Conservation (phyloP, 2,113 vertebrate genomes). For the Leucosticte australis region DNA sequence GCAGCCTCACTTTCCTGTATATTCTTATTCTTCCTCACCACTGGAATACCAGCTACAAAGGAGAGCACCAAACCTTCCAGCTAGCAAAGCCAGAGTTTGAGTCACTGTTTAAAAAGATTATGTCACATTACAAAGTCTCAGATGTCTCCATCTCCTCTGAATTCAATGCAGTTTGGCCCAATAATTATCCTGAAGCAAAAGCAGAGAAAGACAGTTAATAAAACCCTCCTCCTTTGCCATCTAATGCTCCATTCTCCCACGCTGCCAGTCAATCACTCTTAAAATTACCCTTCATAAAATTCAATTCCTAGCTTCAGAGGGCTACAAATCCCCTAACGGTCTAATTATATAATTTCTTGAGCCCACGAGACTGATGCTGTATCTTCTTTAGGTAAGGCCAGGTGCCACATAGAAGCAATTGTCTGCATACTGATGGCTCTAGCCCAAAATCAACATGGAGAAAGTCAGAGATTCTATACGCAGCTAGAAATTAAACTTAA, state of each 20-base stretch:
- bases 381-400: constrained; percentile 14
- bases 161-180: background rate
- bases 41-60: background rate
- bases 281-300: constrained; percentile 19
- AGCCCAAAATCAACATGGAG: constrained; percentile 40
- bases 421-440: constrained; percentile 29
- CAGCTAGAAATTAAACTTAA: constrained; percentile 31
- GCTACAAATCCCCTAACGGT: background rate
- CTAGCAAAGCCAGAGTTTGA: background rate
- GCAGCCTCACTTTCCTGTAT: background rate
- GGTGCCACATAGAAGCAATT: background rate
- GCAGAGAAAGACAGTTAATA: background rate
- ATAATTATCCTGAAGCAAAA: background rate
- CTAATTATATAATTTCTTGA: constrained; percentile 12
- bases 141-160: background rate
- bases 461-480: background rate
- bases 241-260: background rate
- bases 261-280: background rate
- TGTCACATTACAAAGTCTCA: background rate
- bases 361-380: background rate
- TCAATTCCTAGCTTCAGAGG: constrained; percentile 24
- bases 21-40: background rate
- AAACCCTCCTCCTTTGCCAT: background rate
- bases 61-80: background rate
- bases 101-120: background rate